Conservation (phyloP, 2,888 invertebrate genomes). For the Punctoribates punctum region DNA sequence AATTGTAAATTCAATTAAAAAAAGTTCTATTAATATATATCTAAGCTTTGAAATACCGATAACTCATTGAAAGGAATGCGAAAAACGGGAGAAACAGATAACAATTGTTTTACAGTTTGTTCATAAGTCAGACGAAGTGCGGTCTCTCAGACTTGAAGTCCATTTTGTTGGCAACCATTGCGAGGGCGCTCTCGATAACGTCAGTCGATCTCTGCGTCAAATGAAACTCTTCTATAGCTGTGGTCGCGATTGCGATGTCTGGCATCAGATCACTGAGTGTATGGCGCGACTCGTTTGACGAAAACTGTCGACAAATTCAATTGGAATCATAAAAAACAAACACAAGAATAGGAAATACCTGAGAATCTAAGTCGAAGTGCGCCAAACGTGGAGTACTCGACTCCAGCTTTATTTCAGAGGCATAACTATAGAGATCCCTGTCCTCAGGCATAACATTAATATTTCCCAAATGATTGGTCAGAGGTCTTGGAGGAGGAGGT, state of each 20-base stretch:
- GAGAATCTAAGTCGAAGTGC: constrained; percentile 40
- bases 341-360: constrained; percentile 30
- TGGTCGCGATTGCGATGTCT: constrained; percentile 48
- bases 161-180: neutral
- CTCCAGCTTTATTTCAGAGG: constrained; percentile 38
- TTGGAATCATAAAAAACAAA: neutral
- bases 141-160: constrained; percentile 23
- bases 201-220: constrained; percentile 10
- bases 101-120: neutral
- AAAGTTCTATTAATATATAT: constrained; percentile 22
- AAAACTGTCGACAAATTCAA: constrained; percentile 38
- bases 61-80: constrained; percentile 33
- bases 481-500: constrained; percentile 40
- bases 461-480: constrained; percentile 11
- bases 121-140: constrained; percentile 11
- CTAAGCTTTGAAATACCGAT: constrained; percentile 10
- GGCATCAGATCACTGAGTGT: constrained; percentile 48
- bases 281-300: constrained; percentile 41
- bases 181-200: neutral
- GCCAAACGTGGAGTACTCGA: constrained; percentile 7
- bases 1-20: constrained; percentile 14
- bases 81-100: constrained; percentile 17
- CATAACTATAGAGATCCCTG: constrained; percentile 40
- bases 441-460: neutral
- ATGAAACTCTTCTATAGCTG: constrained; percentile 30